phyloP scores from a whole-genome alignment of 2,113 vertebrate genomes.

The Naja naja region DNA sequence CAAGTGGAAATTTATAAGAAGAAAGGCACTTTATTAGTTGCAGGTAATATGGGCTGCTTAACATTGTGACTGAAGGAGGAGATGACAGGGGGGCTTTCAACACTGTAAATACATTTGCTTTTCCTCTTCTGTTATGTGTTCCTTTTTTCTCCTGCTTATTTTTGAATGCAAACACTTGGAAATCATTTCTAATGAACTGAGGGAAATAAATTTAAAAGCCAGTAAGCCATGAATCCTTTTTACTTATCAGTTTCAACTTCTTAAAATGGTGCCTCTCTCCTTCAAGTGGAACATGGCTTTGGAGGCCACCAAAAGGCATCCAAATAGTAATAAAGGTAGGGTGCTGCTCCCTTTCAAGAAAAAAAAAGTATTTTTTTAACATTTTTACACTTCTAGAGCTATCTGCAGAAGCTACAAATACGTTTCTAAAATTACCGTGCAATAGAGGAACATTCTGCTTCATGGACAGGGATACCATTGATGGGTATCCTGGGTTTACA shows the following conservation, averaged over 20 bases:
- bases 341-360: background rate
- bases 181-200: background rate
- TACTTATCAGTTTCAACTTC: slow-evolving; percentile 44
- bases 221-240: slow-evolving; percentile 64
- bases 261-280: slow-evolving; percentile 47
- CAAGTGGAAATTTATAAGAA: no score
- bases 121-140: background rate
- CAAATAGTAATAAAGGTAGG: background rate
- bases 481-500: background rate
- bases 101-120: background rate
- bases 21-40: slow-evolving; percentile 19
- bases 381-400: slow-evolving; percentile 56
- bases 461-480: background rate
- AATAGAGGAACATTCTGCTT: slow-evolving; percentile 9
- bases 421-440: slow-evolving; percentile 30
- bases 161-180: background rate
- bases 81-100: background rate
- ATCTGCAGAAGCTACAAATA: background rate
- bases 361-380: background rate
- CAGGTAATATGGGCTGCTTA: background rate
- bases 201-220: slow-evolving; percentile 36
- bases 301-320: slow-evolving; percentile 23
- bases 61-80: background rate
- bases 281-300: slow-evolving; percentile 32
- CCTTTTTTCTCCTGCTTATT: background rate